Conservation (phyloP, 2,888 invertebrate genomes). For the Actias luna region DNA sequence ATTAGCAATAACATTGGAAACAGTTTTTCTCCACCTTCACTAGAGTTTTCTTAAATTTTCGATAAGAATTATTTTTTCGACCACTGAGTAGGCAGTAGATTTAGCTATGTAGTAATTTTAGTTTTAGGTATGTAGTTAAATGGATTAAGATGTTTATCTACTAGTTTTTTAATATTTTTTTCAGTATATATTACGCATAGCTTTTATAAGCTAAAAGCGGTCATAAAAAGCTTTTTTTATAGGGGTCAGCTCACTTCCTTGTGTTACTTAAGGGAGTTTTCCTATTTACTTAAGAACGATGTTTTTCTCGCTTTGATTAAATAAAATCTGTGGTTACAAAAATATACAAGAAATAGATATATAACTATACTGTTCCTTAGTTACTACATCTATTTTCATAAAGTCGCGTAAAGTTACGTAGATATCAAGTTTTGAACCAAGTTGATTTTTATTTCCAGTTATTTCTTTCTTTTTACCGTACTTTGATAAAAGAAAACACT, state of each 20-base stretch:
- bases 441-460: too few relatives aligned
- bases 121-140: not conserved
- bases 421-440: too few relatives aligned
- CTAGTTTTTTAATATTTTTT: not conserved
- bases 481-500: too few relatives aligned
- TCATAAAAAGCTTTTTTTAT: not conserved
- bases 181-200: not conserved
- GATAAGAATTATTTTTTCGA: too few relatives aligned
- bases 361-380: too few relatives aligned
- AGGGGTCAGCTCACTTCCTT: not conserved
- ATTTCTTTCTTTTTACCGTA: too few relatives aligned
- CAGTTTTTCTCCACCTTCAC: too few relatives aligned
- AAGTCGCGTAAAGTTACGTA: too few relatives aligned
- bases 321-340: not conserved
- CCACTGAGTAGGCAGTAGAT: too few relatives aligned
- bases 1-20: too few relatives aligned
- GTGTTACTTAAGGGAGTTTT: not conserved
- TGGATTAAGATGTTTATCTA: not conserved
- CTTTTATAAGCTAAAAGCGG: not conserved
- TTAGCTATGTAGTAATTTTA: not conserved
- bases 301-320: not conserved
- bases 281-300: not conserved
- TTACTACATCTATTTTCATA: too few relatives aligned
- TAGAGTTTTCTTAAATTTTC: too few relatives aligned
- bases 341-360: not conserved